Conservation (phyloP, 2,113 vertebrate genomes). For the Camarhynchus parvulus region DNA sequence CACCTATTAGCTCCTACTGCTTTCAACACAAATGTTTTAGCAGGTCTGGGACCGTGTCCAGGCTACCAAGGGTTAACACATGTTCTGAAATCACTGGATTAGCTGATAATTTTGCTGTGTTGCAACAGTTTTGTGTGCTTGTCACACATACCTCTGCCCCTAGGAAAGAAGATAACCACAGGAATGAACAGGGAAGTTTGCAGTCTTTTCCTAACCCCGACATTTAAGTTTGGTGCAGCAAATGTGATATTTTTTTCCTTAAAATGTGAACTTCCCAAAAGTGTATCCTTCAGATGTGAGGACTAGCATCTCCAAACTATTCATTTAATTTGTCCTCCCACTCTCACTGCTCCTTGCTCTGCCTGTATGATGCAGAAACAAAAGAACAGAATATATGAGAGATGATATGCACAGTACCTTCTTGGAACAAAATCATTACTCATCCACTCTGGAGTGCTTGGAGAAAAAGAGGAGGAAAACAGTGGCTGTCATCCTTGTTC, state of each 20-base stretch:
- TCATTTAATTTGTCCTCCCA: constrained; percentile 66
- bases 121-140: background rate
- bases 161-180: background rate
- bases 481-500: background rate
- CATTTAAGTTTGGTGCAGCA: constrained; percentile 31
- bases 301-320: constrained; percentile 40
- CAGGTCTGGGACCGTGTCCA: background rate
- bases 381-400: constrained; percentile 38
- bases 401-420: constrained; percentile 1
- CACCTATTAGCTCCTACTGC: background rate
- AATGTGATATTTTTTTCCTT: constrained; percentile 22
- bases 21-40: background rate
- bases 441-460: background rate
- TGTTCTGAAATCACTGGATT: background rate
- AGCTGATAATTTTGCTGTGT: background rate
- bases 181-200: background rate
- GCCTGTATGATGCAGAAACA: constrained; percentile 31
- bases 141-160: background rate
- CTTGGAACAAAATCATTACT: constrained; percentile 48
- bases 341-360: constrained; percentile 39
- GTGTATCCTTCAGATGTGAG: background rate
- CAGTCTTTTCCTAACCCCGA: background rate
- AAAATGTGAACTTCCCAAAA: background rate
- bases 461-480: background rate
- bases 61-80: background rate